Conservation (phyloP, 2,888 invertebrate genomes). For the Heliconius ismenius region DNA sequence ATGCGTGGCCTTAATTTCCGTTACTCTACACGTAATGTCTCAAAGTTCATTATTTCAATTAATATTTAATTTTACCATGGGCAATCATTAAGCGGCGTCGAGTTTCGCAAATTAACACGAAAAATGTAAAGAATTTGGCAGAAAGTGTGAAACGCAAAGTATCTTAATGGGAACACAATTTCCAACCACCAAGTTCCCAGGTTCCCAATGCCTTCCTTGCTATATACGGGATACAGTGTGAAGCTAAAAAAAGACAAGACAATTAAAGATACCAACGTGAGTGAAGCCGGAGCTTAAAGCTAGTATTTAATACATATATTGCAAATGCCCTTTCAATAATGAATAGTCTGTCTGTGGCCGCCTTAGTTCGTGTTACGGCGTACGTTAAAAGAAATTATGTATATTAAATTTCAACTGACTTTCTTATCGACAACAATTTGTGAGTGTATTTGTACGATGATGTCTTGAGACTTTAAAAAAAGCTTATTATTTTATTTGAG, state of each 20-base stretch:
- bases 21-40: no score
- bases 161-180: rapidly evolving
- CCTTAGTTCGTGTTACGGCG: conserved; percentile 22
- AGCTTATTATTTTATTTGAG: background rate
- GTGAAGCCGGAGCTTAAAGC: background rate
- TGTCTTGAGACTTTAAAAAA: conserved; percentile 58
- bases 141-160: no score
- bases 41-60: no score
- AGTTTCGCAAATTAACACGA: no score
- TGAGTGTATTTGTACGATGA: conserved; percentile 47
- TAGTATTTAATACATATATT: conserved; percentile 20
- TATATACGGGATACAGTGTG: no score
- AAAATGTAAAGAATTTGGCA: no score
- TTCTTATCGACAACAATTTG: conserved; percentile 76
- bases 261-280: background rate
- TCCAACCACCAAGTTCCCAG: no score
- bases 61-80: no score
- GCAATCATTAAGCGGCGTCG: no score
- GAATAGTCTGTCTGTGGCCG: conserved; percentile 34
- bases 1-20: background rate
- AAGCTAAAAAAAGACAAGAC: no score
- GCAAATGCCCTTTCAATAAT: conserved; percentile 42
- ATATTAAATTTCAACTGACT: conserved; percentile 77
- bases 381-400: conserved; percentile 76
- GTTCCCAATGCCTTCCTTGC: no score